Base-by-base conservation (phyloP, 2,113 vertebrate species). In the Otocyon megalotis region DNA sequence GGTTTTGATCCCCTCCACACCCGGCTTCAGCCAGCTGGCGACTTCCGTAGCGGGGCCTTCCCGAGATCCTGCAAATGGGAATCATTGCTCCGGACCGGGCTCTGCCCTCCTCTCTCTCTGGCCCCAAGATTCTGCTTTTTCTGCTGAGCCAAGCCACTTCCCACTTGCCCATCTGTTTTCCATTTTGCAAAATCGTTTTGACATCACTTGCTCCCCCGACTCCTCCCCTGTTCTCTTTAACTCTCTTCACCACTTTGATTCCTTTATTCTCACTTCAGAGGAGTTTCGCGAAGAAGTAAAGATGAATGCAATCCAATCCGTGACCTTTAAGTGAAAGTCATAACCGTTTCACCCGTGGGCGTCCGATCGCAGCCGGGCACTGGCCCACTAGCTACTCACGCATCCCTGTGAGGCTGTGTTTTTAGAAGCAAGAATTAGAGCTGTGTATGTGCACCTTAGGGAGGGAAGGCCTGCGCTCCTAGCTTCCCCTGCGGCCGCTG, bases 101-200 rank as follows among this genome's bases (percentile, higher is more conserved):
- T 15, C 37, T n/a, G 19, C 48, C 17, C 62, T 37, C 50, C 63
- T 17, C 15, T 54, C 22, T 56, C 15, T 53, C 11, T 69, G 60
- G 11, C 80, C 8, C 15, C n/a, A 10, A n/a, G 10, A 26, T 32
- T 76, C 94, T 85, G 37, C 28, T 17, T 48, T 81, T 71, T 43
- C 48, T 86, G 62, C 72, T 85, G 88, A 43, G 43, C 48, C 28
- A 56, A 80, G 32, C 53, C 56, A 84, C 22, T 32, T 67, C 76
- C 69, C 83, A 60, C 58, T n/a, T 22, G n/a, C 19, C 92, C 48
- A 50, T 90, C 60, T 90, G 86, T 83, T 96, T 95, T 80, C 82
- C 56, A 43, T 93, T 88, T 95, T 67, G 35, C 50, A 71, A 79
- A 87, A 54, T 24, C 17, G 30, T 76, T 43, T 82, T 43, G 58